A percentile compares a stretch with the other conserved stretches of the same genome.
These are phyloP conservation scores for Phaonia tiefii DNA, from an alignment of 2,888 invertebrate species.

Conservation along the genomic window DNA sequence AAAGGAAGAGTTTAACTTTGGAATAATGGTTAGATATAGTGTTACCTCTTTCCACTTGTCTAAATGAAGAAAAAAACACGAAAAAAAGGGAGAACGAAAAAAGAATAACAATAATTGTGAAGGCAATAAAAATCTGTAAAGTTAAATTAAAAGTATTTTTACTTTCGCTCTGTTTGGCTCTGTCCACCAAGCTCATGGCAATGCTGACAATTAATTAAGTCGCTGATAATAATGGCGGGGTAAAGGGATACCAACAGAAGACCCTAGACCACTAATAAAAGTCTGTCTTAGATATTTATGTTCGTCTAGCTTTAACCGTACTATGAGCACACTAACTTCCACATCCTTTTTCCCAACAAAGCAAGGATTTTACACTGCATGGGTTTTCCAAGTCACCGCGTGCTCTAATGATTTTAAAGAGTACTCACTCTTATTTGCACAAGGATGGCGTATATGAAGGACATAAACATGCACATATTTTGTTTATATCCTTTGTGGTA, in stretches of 20 bases:
- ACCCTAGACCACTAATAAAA: slow-evolving; percentile 62
- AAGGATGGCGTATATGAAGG: slow-evolving; percentile 41
- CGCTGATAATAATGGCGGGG: slow-evolving; percentile 12
- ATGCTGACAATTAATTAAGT: slow-evolving; percentile 32
- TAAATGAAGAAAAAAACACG: slow-evolving; percentile 33
- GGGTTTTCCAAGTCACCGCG: slow-evolving; percentile 30
- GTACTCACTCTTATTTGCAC: not conserved
- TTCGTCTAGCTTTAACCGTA: not conserved
- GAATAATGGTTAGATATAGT: not conserved
- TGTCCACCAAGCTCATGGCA: slow-evolving; percentile 23
- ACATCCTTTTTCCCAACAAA: slow-evolving; percentile 35
- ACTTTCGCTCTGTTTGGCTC: slow-evolving; percentile 42
- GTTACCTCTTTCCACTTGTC: too few species aligned
- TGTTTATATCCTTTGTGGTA: slow-evolving; percentile 25
- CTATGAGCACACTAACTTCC: not conserved
- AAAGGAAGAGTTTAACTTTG: not conserved
- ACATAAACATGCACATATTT: slow-evolving; percentile 57
- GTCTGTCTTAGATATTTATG: slow-evolving; percentile 44
- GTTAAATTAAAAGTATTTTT: slow-evolving; percentile 63
- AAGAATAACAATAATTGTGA: slow-evolving; percentile 24
- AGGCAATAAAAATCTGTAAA: slow-evolving; percentile 61
- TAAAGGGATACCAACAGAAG: slow-evolving; percentile 21
- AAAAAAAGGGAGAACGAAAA: slow-evolving; percentile 45
- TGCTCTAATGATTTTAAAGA: slow-evolving; percentile 60
- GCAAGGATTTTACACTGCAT: too few species aligned